Percentiles rank a stretch among this genome's conserved stretches.
Evolutionary conservation across 2,888 invertebrate species (phyloP).

Genomic region (Zele albiditarsus): DNA sequence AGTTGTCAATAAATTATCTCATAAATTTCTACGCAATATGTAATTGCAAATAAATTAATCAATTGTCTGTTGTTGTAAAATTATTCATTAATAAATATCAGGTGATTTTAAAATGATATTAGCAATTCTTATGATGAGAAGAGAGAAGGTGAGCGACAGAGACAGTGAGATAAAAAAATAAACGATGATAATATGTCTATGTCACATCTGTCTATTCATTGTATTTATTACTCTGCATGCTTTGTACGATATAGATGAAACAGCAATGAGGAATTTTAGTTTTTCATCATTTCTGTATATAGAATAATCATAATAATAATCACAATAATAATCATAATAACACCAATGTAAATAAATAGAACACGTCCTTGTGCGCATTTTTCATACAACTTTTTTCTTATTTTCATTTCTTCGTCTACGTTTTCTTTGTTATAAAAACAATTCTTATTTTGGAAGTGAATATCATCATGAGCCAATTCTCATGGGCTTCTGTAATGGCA

Average conservation of each 20-base stretch:
- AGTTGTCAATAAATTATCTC: neutral
- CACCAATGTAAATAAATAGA: neutral
- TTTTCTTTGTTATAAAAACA: neutral
- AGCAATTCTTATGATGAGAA: neutral
- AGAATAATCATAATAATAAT: neutral
- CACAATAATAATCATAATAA: neutral
- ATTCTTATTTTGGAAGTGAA: slow-evolving; percentile 6
- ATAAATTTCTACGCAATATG: neutral
- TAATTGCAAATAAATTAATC: neutral
- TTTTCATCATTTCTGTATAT: neutral
- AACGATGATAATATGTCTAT: neutral
- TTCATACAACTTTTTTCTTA: neutral
- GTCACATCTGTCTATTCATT: neutral
- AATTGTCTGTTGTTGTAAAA: neutral
- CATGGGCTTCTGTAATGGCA: slow-evolving; percentile 1
- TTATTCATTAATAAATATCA: neutral
- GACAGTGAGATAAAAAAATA: neutral
- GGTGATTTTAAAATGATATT: neutral
- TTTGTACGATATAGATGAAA: neutral
- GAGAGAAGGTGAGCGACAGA: neutral
- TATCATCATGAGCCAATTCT: slow-evolving; percentile 3
- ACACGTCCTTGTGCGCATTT: slow-evolving; percentile 3
- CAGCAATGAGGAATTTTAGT: neutral
- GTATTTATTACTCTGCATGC: neutral
- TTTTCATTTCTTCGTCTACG: neutral